Conservation (phyloP, 2,888 invertebrate genomes). For the Enchytraeus crypticus region DNA sequence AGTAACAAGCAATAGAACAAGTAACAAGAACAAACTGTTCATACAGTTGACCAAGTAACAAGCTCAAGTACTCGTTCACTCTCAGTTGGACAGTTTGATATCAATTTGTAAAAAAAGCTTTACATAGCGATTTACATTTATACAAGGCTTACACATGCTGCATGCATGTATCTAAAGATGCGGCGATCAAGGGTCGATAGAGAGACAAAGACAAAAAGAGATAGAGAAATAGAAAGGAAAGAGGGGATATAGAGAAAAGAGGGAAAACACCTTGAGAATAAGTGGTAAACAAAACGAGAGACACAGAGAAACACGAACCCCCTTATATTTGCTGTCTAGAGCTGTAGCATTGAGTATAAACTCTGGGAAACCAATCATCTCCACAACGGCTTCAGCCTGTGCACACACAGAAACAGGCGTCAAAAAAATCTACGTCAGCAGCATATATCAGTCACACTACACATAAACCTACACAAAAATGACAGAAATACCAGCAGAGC, state of each 20-base stretch:
- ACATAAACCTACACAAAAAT: not conserved
- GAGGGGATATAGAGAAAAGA: not conserved
- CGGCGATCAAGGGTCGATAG: too few relatives aligned
- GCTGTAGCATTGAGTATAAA: constrained; percentile 69
- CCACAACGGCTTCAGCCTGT: constrained; percentile 72
- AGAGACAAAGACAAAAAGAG: not conserved
- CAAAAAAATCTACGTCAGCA: not conserved
- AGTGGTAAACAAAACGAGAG: not conserved
- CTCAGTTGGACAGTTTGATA: too few relatives aligned
- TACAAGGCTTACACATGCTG: too few relatives aligned
- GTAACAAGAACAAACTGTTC: not conserved
- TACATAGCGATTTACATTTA: too few relatives aligned
- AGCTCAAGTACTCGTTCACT: too few relatives aligned
- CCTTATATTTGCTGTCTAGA: constrained; percentile 65
- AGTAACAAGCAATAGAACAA: not conserved
- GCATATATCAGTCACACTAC: not conserved
- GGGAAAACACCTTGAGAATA: not conserved
- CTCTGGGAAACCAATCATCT: constrained; percentile 82
- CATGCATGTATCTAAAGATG: too few relatives aligned
- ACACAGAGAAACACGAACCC: constrained; percentile 29
- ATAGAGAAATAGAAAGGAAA: not conserved
- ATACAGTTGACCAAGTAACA: too few relatives aligned
- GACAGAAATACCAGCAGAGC: not conserved
- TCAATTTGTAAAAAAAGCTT: too few relatives aligned
- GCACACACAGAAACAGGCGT: not conserved